phyloP scores from a whole-genome alignment of 2,113 vertebrate species.

The Ifrita kowaldi region DNA sequence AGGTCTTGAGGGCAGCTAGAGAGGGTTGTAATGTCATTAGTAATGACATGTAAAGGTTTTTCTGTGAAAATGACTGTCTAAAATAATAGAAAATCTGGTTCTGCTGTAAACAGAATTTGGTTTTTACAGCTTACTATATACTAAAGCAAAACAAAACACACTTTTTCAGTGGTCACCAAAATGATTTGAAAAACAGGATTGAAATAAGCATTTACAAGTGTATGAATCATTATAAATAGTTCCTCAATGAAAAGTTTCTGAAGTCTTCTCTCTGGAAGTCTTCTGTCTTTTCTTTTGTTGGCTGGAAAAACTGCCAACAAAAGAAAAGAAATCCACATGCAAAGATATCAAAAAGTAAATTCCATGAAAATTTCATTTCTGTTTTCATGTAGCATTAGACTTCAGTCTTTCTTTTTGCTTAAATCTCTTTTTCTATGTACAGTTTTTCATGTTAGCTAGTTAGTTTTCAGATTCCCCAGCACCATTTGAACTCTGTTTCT shows the following conservation, averaged over 20 bases:
- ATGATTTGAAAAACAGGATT: neutral
- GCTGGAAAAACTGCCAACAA: neutral
- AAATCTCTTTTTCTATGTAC: neutral
- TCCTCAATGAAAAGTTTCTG: neutral
- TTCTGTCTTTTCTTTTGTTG: neutral
- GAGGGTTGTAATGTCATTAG: neutral
- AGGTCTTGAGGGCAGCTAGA: neutral
- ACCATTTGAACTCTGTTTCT: neutral
- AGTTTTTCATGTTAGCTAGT: neutral
- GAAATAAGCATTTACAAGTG: neutral
- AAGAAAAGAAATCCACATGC: fast-evolving
- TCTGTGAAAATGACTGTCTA: neutral
- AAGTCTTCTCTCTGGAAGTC: neutral
- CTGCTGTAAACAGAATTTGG: neutral
- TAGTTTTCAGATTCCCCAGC: neutral
- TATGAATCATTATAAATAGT: neutral
- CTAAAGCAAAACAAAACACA: neutral
- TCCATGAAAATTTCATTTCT: neutral
- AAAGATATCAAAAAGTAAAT: neutral
- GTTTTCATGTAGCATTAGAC: neutral
- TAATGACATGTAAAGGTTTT: neutral
- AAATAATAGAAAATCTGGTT: neutral
- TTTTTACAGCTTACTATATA: neutral
- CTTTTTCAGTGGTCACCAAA: neutral
- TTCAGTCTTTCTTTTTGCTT: neutral